phyloP scores from a whole-genome alignment of 2,797 vertebrate species.

The Lemur catta region DNA sequence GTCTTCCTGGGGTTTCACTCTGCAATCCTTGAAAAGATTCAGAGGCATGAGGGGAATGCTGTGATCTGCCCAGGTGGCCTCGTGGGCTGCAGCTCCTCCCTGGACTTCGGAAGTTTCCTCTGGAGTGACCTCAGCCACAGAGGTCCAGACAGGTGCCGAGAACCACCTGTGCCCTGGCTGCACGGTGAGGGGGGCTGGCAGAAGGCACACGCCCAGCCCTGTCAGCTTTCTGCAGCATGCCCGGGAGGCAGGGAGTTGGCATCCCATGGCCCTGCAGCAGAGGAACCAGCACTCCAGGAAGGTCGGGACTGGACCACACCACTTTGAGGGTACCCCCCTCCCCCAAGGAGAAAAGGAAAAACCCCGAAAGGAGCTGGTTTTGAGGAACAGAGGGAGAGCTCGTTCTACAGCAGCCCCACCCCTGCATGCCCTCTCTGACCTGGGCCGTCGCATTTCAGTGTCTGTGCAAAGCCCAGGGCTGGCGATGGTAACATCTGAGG shows the following conservation, averaged over 20 bases:
- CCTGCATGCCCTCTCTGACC: neutral
- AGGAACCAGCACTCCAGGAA: neutral
- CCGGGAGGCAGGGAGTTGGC: fast-evolving
- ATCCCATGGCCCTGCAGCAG: fast-evolving
- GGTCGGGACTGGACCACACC: too few species aligned
- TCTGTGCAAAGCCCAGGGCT: neutral
- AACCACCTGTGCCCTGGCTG: neutral
- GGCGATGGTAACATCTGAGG: neutral
- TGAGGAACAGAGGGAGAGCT: neutral
- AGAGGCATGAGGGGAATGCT: neutral
- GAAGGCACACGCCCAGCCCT: fast-evolving
- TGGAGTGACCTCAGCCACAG: neutral
- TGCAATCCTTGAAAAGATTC: neutral
- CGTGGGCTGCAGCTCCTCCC: neutral
- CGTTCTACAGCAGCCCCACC: fast-evolving
- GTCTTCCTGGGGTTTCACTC: neutral
- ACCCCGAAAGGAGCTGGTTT: neutral
- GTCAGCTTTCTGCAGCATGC: neutral
- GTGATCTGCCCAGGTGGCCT: neutral
- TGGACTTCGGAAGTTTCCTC: neutral
- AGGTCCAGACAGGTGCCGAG: neutral
- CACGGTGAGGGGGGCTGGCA: fast-evolving
- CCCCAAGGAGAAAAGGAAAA: neutral
- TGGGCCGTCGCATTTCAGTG: neutral
- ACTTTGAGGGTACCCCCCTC: neutral